A percentile compares a stretch with the other conserved stretches of the same genome.
Evolutionary conservation across 2,888 invertebrate genomes (phyloP).

Genomic region (Myopa tessellatipennis): DNA sequence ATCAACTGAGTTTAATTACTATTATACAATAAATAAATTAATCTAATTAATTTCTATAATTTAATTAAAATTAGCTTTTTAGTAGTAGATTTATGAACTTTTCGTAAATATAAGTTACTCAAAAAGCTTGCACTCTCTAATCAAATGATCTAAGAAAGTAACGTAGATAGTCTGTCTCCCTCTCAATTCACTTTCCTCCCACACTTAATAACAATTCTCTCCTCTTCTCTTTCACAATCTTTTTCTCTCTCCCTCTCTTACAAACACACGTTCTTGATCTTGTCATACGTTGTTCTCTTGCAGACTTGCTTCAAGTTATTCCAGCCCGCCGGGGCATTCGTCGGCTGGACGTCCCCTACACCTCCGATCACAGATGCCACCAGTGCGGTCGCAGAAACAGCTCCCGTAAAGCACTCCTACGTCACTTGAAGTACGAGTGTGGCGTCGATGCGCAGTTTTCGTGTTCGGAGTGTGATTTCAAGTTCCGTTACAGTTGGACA

Average conservation of each 20-base stretch:
- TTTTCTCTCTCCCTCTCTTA: background rate
- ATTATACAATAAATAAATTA: no score
- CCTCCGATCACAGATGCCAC: conserved; percentile 15
- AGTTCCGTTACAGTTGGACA: conserved; percentile 70
- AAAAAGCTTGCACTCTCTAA: background rate
- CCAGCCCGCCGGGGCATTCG: background rate
- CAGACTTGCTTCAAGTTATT: conserved; percentile 16
- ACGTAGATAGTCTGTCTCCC: no score
- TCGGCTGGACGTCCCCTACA: conserved; percentile 1
- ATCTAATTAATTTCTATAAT: no score
- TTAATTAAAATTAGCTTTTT: background rate
- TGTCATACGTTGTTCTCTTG: conserved; percentile 21
- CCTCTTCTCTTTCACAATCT: background rate
- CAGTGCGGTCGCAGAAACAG: conserved; percentile 56
- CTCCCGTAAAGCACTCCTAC: conserved; percentile 53
- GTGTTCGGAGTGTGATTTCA: conserved; percentile 64
- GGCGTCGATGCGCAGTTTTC: conserved; percentile 65
- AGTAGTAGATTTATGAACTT: background rate
- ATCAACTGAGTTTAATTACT: no score
- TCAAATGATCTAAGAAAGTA: no score
- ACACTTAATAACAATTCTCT: background rate
- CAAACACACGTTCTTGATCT: conserved; percentile 7
- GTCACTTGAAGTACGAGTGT: conserved; percentile 59
- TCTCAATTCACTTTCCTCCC: background rate
- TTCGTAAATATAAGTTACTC: background rate